Evolutionary conservation across 2,113 vertebrate genomes (phyloP).

Genomic region (Tamias sibiricus): DNA sequence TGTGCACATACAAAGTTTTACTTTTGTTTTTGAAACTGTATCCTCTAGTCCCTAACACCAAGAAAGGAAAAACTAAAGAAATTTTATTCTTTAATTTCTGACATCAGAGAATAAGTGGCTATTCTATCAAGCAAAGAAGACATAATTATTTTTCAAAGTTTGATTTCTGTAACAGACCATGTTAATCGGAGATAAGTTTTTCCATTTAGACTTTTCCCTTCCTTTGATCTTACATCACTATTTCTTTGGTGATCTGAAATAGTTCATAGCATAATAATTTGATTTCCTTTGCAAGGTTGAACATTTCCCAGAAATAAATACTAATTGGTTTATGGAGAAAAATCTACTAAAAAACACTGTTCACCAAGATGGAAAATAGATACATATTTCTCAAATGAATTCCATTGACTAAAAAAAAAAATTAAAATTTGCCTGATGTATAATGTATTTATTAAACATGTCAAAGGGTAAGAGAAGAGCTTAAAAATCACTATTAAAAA

Average conservation of each 20-base stretch:
- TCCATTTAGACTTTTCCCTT: constrained; percentile 81
- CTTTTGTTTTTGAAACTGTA: constrained; percentile 37
- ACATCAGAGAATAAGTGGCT: not conserved
- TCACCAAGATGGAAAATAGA: constrained; percentile 27
- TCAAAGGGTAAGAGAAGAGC: constrained; percentile 73
- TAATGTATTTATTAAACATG: constrained; percentile 76
- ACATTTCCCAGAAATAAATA: constrained; percentile 80
- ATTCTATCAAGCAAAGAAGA: not conserved
- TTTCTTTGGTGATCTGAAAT: constrained; percentile 79
- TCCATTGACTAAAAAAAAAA: constrained; percentile 82
- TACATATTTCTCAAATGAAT: constrained; percentile 73
- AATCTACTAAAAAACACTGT: constrained; percentile 70
- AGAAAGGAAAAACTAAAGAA: too few species aligned
- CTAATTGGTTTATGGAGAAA: constrained; percentile 76
- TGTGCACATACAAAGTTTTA: not conserved
- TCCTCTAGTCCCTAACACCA: not conserved
- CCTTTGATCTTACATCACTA: constrained; percentile 72
- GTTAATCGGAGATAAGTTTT: constrained; percentile 61
- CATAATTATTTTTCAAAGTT: constrained; percentile 21
- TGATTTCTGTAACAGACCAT: not conserved
- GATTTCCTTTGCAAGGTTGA: constrained; percentile 68
- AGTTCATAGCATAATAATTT: constrained; percentile 77
- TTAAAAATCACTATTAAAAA: too few species aligned
- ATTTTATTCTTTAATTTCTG: constrained; percentile 28
- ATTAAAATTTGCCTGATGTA: constrained; percentile 74